These are phyloP conservation scores for Astropecten irregularis DNA, from an alignment of 53 echinoderm and acorn worm species.

Conservation along the genomic window DNA sequence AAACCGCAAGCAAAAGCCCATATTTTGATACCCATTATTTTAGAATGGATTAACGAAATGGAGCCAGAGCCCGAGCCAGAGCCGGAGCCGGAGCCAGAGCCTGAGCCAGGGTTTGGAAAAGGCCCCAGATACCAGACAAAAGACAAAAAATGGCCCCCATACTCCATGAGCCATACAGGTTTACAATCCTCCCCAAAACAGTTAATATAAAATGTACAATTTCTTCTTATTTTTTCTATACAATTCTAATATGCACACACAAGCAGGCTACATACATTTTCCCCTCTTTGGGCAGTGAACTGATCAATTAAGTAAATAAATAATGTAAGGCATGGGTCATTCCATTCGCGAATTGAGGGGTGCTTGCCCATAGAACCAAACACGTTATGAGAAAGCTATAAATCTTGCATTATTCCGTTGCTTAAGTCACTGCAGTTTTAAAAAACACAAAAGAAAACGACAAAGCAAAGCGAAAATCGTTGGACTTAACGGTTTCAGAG, in stretches of 20 bases:
- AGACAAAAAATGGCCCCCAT: no score
- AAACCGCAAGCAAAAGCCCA: no score
- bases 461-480: not conserved
- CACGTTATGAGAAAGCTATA: not conserved
- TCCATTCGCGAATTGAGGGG: slow-evolving; percentile 31
- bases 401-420: not conserved
- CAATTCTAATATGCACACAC: slow-evolving; percentile 15
- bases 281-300: slow-evolving; percentile 44
- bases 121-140: no score
- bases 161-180: no score
- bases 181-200: no score
- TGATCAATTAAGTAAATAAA: slow-evolving; percentile 32
- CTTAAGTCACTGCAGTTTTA: slow-evolving; percentile 33
- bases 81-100: no score
- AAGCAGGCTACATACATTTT: not conserved
- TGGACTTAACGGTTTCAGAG: no score
- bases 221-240: not conserved
- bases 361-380: no score
- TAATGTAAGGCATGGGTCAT: slow-evolving; percentile 20
- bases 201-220: not conserved
- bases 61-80: no score
- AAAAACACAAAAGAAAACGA: not conserved
- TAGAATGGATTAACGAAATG: no score
- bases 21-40: no score
- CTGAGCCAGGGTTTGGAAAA: no score